Evolutionary conservation across 2,797 vertebrate genomes (phyloP), one percentile per base, ranked within the genome.

Genomic region (Malurus splendens): DNA sequence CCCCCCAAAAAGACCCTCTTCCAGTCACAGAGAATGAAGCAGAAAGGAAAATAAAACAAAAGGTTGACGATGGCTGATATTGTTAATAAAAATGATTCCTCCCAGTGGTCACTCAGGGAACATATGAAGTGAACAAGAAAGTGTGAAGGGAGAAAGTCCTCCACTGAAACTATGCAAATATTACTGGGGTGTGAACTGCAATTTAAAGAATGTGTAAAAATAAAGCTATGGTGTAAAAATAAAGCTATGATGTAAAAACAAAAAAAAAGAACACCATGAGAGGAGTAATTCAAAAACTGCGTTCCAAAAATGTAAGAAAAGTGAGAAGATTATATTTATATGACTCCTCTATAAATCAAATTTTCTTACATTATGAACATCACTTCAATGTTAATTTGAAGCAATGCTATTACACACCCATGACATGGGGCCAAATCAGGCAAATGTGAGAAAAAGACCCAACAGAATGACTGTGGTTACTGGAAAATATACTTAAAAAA

Each of bases 391-490:
- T 51, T 61, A 45, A 32, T 36, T 50, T 33, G 23, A 50, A 90
- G 60, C 39, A 44, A 30, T 30, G n/a, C 24, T 62, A 30, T 51
- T 59, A 75, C 30, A 83, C 0, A 14, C 14, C 66, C 14, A 66
- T 5, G 8, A 54, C 45, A 54, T 0, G 3, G 19, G 66, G 38
- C 66, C 50, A 93, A 86, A 83, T 56, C 14, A 68, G n/a, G 55
- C 50, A 83, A 78, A 78, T 33, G 23, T 54, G 48, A 74, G 59
- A 78, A 83, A 84, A 89, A 86, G 57, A 66, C 25, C 9, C 33
- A 92, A 64, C n/a, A 82, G 65, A 90, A 91, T 9, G 30, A 50
- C 30, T 74, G 74, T 74, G 68, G 78, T 92, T 93, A 85, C n/a
- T 75, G 73, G 17, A 83, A 95, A 90, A 87, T 32, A 11, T 60